These are phyloP conservation scores for Panthera leo DNA, from an alignment of 2,113 vertebrate species.

Conservation along the genomic window DNA sequence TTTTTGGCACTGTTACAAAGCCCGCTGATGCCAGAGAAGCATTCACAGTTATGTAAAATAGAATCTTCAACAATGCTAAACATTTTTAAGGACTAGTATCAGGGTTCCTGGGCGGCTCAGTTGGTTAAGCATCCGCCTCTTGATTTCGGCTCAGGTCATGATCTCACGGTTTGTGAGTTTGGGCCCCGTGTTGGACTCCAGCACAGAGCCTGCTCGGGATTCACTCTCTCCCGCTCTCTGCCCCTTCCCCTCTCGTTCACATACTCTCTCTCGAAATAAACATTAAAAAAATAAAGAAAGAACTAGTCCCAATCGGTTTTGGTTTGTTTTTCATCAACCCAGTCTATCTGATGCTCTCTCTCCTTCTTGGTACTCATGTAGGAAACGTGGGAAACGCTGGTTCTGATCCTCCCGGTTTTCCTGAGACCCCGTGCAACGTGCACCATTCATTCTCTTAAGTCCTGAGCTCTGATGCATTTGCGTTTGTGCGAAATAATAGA, in stretches of 20 bases:
- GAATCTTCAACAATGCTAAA: background rate
- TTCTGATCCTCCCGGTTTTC: background rate
- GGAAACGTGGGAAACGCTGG: background rate
- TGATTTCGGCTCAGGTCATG: too few relatives aligned
- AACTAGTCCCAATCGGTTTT: background rate
- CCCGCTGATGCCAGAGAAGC: background rate
- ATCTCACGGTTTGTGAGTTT: too few relatives aligned
- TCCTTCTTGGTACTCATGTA: background rate
- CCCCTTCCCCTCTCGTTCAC: too few relatives aligned
- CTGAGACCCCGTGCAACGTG: background rate
- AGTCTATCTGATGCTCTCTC: background rate
- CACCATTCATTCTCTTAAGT: background rate
- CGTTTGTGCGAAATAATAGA: background rate
- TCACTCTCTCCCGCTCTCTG: too few relatives aligned
- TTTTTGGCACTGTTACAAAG: background rate
- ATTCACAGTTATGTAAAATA: background rate
- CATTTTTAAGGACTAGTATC: background rate
- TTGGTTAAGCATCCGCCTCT: too few relatives aligned
- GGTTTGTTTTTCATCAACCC: background rate
- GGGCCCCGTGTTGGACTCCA: too few relatives aligned
- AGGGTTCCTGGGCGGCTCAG: too few relatives aligned
- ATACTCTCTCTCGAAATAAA: too few relatives aligned
- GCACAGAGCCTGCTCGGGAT: too few relatives aligned
- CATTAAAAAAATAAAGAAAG: background rate
- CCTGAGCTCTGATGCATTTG: background rate